These are phyloP conservation scores for Rhopalosiphum maidis DNA, from an alignment of 1,140 invertebrate species.

Conservation along the genomic window DNA sequence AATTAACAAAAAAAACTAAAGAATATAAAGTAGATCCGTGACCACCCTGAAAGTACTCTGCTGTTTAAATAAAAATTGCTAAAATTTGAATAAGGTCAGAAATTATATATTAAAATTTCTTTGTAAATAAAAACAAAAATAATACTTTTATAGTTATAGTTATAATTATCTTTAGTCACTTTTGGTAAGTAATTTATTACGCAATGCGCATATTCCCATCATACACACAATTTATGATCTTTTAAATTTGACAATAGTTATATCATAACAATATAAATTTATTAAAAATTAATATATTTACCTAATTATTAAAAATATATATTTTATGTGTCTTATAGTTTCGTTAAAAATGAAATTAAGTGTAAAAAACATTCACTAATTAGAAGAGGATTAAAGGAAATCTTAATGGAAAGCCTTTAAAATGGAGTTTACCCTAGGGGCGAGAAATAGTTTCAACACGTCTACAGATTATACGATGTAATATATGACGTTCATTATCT, in stretches of 20 bases:
- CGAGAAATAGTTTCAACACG: neutral
- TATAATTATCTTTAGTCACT: neutral
- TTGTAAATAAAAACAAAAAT: neutral
- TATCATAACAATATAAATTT: neutral
- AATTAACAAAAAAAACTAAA: neutral
- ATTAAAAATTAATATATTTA: no score
- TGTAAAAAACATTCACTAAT: neutral
- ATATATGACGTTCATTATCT: constrained; percentile 11
- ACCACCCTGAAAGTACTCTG: neutral
- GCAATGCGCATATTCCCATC: neutral
- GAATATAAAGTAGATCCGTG: neutral
- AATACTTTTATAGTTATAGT: neutral
- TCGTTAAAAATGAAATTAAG: neutral
- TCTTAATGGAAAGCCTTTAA: neutral
- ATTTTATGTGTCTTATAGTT: neutral
- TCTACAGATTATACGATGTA: neutral
- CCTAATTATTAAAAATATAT: neutral
- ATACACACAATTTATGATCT: neutral
- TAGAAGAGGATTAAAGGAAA: neutral
- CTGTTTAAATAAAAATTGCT: neutral
- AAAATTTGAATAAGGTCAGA: neutral
- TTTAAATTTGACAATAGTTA: neutral
- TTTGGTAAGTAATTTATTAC: neutral
- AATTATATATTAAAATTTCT: neutral
- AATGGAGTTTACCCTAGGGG: neutral